Evolutionary conservation across 2,113 vertebrate genomes (phyloP).

Genomic region (Leucoraja erinaceus): DNA sequence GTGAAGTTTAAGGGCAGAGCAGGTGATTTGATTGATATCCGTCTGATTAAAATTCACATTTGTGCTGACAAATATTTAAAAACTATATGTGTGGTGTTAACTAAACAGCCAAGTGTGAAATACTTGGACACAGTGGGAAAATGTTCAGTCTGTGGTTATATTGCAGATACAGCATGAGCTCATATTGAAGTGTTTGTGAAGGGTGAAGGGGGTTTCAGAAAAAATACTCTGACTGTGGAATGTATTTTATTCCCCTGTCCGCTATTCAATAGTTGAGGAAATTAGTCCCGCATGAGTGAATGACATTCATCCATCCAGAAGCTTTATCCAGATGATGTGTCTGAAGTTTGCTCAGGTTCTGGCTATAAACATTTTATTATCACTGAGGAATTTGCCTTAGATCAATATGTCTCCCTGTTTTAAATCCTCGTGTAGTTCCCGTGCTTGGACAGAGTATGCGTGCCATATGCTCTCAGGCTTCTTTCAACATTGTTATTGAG

Average conservation of each 20-base stretch:
- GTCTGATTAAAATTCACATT: constrained; percentile 63
- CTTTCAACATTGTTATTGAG: background rate
- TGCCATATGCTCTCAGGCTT: background rate
- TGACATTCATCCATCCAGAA: constrained; percentile 8
- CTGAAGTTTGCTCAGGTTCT: constrained; percentile 5
- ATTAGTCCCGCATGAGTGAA: background rate
- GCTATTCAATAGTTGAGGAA: background rate
- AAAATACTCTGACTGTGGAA: background rate
- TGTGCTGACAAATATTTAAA: constrained; percentile 65
- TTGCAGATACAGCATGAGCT: constrained; percentile 43
- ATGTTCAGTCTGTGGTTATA: constrained; percentile 55
- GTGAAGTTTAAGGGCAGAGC: constrained; percentile 60
- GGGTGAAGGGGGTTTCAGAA: constrained; percentile 10
- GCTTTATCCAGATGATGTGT: constrained; percentile 18
- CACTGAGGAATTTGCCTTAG: background rate
- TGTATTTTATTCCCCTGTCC: constrained; percentile 2
- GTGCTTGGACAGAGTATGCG: background rate
- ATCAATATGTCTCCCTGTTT: constrained; percentile 14
- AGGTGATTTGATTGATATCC: constrained; percentile 71
- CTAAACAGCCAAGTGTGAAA: constrained; percentile 63
- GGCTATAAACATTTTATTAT: constrained; percentile 1
- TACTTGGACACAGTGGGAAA: constrained; percentile 56
- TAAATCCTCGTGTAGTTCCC: constrained; percentile 14
- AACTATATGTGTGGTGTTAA: constrained; percentile 66
- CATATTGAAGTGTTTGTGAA: constrained; percentile 43